Evolutionary conservation across 2,797 vertebrate genomes (phyloP), one percentile per base, ranked within the genome.

Genomic region (Argya squamiceps): DNA sequence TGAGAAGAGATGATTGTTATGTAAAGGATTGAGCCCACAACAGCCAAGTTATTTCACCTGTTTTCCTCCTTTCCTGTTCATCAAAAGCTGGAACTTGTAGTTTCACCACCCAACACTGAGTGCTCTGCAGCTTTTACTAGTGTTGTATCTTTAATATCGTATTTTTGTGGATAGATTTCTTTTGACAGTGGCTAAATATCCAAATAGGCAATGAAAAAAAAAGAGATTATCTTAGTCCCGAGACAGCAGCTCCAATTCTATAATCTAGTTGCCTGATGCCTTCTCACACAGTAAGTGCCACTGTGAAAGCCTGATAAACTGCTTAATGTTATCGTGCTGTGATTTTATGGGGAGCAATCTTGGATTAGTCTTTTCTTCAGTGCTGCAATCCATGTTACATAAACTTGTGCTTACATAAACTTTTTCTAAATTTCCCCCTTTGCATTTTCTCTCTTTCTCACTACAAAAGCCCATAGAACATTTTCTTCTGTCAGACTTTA

Each of bases 281-380:
- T 73, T 74, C 71, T 93, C 76, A 32, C 2, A 3, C 29, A 84
- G 32, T 39, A 59, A 79, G 29, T 39, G 30, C 56, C 60, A 32
- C 75, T 39, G 62, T 43, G 75, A 94, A 83, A 92, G 84, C 85
- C 74, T 76, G 76, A 92, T 89, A 76, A 95, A 88, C 68, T 77
- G 30, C 89, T 93, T 88, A 62, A 50, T 44, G 60, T 76, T 78
- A 89, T 44, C 63, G 12, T 15, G 70, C 85, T 89, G 75, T 84
- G 64, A 89, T 89, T 84, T 92, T 87, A 89, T 46, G 71, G 70
- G 58, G 8, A 68, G 43, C 67, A 58, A 43, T 83, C 67, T 77
- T 88, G 34, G 77, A 80, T 92, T 46, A 36, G 70, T 71, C 88
- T 89, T 79, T 34, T 65, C 41, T 88, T 94, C 95, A 88, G 87